A percentile compares a stretch with the other conserved stretches of the same genome.
Conservation (phyloP, 2,797 vertebrate species). For the Gymnoscopelus microlampas region DNA sequence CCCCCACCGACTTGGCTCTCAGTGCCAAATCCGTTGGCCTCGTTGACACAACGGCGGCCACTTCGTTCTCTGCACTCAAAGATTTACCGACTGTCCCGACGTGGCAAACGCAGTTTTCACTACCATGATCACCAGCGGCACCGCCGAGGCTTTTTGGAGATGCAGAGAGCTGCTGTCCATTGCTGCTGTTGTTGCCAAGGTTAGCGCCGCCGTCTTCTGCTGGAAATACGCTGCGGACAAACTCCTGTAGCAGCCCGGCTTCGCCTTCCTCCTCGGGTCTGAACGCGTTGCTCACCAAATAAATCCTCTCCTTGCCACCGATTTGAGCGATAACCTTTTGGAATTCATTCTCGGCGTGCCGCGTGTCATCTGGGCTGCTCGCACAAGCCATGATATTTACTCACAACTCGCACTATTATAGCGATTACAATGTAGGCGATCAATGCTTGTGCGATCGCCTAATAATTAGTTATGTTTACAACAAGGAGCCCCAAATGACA, state of each 20-base stretch:
- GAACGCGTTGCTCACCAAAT: conserved; percentile 70
- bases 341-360: conserved; percentile 67
- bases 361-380: conserved; percentile 9
- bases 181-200: conserved; percentile 6
- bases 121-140: neutral
- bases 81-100: neutral
- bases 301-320: conserved; percentile 78
- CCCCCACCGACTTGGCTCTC: neutral
- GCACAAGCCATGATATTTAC: conserved; percentile 55
- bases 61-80: conserved; percentile 17
- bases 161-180: neutral
- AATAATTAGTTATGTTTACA: conserved; percentile 6
- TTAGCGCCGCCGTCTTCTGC: neutral
- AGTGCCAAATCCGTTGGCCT: conserved; percentile 28
- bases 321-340: conserved; percentile 65
- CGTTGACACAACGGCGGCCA: neutral
- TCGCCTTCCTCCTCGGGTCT: conserved; percentile 44
- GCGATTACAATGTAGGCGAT: neutral
- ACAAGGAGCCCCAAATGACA: neutral
- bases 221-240: conserved; percentile 74
- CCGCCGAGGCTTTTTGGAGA: neutral
- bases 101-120: neutral
- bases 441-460: neutral
- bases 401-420: neutral
- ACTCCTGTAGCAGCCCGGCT: conserved; percentile 66